Percentiles rank a stretch among this genome's conserved stretches.
phyloP scores from a whole-genome alignment of 2,113 vertebrate species.

The Girardinichthys multiradiatus region DNA sequence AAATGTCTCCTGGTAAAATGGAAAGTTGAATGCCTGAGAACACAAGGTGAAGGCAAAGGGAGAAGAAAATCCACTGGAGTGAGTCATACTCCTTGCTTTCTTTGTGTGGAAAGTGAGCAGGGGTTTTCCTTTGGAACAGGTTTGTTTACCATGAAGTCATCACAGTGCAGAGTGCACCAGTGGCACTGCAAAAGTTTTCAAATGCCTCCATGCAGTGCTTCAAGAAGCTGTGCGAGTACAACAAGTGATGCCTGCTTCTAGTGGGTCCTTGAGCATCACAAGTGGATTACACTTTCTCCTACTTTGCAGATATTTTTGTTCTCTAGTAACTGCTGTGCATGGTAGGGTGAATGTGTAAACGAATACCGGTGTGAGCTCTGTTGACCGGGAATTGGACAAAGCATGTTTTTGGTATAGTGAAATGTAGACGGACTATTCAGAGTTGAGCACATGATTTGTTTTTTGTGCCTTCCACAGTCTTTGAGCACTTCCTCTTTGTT shows the following conservation, averaged over 20 bases:
- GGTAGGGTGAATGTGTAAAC: conserved; percentile 76
- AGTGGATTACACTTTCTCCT: conserved; percentile 50
- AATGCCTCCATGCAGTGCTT: conserved; percentile 80
- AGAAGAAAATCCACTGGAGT: conserved; percentile 27
- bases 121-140: conserved; percentile 59
- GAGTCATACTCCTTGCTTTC: conserved; percentile 52
- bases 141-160: conserved; percentile 79
- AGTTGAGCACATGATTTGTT: conserved; percentile 33
- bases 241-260: conserved; percentile 65
- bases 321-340: conserved; percentile 58
- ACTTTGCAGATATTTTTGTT: conserved; percentile 39
- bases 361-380: conserved; percentile 95
- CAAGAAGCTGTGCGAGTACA: conserved; percentile 77
- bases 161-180: conserved; percentile 35
- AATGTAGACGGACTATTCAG: conserved; percentile 82
- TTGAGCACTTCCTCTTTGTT: background rate
- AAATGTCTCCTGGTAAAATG: conserved; percentile 46
- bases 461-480: background rate
- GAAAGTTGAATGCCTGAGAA: conserved; percentile 57
- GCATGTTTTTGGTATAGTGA: conserved; percentile 90
- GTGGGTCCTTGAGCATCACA: conserved; percentile 50
- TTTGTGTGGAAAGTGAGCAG: conserved; percentile 46
- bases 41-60: conserved; percentile 54
- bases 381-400: conserved; percentile 89
- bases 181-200: conserved; percentile 78